Percentiles rank a stretch among this genome's conserved stretches.
Conservation (phyloP, 2,888 invertebrate genomes). For the Maniola hyperantus region DNA sequence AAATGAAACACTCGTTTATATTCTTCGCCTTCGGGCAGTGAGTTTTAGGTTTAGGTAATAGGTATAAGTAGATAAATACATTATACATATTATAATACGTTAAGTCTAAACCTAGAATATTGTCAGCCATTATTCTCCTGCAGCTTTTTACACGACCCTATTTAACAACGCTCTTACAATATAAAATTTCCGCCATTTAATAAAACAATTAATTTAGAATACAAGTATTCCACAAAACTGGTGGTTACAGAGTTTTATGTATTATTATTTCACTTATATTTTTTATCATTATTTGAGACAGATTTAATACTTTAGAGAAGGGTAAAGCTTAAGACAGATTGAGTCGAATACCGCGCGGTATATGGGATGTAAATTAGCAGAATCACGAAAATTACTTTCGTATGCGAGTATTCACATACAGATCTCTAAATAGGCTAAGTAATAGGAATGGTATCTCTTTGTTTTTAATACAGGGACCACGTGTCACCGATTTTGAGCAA, state of each 20-base stretch:
- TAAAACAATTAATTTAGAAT: constrained; percentile 20
- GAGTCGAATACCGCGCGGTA: too few species aligned
- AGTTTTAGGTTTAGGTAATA: not conserved
- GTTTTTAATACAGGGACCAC: too few species aligned
- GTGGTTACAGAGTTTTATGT: not conserved
- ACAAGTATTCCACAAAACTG: not conserved
- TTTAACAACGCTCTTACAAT: constrained; percentile 33
- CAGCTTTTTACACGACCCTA: constrained; percentile 60
- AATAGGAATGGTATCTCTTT: too few species aligned
- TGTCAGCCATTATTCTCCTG: constrained; percentile 80
- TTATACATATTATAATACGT: constrained; percentile 30
- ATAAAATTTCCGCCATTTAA: constrained; percentile 9
- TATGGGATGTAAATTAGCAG: too few species aligned
- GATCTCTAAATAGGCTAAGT: too few species aligned
- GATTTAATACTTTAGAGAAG: not conserved
- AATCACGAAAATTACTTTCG: too few species aligned
- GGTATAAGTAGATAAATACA: constrained; percentile 17
- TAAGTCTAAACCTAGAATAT: constrained; percentile 47
- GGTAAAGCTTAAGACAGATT: too few species aligned
- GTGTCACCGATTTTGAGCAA: too few species aligned
- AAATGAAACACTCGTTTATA: not conserved
- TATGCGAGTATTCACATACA: too few species aligned
- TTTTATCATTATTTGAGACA: constrained; percentile 1
- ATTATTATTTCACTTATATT: not conserved
- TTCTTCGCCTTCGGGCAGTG: not conserved